Conservation (phyloP, 64 coral and sea anemone genomes). For the Pocillopora damicornis region DNA sequence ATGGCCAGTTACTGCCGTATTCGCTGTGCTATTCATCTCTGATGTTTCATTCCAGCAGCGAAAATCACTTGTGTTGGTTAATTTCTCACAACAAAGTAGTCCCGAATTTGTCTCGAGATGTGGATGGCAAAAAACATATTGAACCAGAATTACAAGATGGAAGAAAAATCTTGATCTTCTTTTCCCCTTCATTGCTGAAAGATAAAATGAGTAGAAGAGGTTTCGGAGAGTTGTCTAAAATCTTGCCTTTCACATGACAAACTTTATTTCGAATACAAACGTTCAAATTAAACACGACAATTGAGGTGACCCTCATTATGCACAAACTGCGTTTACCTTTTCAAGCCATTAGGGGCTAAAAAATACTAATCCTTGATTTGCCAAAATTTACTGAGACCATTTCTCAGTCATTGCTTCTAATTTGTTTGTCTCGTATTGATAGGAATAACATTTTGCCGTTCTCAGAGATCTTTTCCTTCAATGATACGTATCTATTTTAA, state of each 20-base stretch:
- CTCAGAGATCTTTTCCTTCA: not conserved
- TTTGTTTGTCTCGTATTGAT: not conserved
- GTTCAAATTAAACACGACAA: conserved; percentile 17
- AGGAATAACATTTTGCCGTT: not conserved
- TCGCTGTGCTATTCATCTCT: not conserved
- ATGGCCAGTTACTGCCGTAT: not conserved
- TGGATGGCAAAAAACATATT: not conserved
- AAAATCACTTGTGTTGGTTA: conserved; percentile 3
- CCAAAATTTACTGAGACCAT: not conserved
- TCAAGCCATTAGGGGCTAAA: not conserved
- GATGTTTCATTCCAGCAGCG: conserved; percentile 32
- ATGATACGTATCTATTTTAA: not conserved
- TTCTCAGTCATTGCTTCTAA: not conserved
- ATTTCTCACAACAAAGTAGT: conserved; percentile 15
- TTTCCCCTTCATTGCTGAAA: conserved; percentile 24
- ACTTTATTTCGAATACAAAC: not conserved
- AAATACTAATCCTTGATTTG: not conserved
- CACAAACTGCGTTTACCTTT: not conserved
- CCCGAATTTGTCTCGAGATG: not conserved
- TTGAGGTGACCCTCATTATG: not conserved
- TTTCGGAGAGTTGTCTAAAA: not conserved
- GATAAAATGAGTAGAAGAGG: not conserved
- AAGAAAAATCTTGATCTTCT: not conserved
- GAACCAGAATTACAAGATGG: not conserved
- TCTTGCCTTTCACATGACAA: conserved; percentile 7